Evolutionary conservation across 2,797 vertebrate genomes (phyloP), one percentile per base, ranked within the genome.

Genomic region (Dallia pectoralis): DNA sequence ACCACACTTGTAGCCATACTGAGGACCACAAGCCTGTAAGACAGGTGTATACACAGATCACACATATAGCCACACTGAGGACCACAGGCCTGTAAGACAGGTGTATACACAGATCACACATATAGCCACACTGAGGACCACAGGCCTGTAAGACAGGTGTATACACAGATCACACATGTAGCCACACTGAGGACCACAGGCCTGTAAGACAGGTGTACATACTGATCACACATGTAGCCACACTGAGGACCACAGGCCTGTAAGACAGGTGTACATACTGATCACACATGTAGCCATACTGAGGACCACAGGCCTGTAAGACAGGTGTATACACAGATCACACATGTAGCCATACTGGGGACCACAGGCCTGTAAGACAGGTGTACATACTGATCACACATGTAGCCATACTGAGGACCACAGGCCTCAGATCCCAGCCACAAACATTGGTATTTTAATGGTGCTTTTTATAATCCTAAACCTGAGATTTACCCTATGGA

Each of bases 161-260:
- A 65, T 4, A 48, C 47, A 72, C 44, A 33, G n/a, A n/a, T n/a
- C 25, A 25, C 44, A 51, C 44, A 62, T 22, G 62, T 6, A 33
- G 7, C 80, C 69, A 83, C 73, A 62, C 67, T n/a, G n/a, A n/a
- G n/a, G n/a, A n/a, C n/a, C n/a, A n/a, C n/a, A n/a, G n/a, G n/a
- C n/a, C n/a, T n/a, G n/a, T n/a, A n/a, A n/a, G n/a, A n/a, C n/a
- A n/a, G n/a, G 75, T 29, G 75, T 73, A 83, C 75, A 75, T 96
- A 86, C 79, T 93, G 91, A 53, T 97, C 97, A 77, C 98, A 99
- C 89, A 95, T 95, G 82, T 99, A 98, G 73, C 96, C 97, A 40
- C 98, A 99, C 83, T 98, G 95, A 65, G 98, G 98, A 78, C 96
- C 97, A 79, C 98, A 99, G n/a, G 98, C 96, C 98, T 99, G 89